phyloP scores from a whole-genome alignment of 1,140 invertebrate genomes.

The Orius insidiosus region DNA sequence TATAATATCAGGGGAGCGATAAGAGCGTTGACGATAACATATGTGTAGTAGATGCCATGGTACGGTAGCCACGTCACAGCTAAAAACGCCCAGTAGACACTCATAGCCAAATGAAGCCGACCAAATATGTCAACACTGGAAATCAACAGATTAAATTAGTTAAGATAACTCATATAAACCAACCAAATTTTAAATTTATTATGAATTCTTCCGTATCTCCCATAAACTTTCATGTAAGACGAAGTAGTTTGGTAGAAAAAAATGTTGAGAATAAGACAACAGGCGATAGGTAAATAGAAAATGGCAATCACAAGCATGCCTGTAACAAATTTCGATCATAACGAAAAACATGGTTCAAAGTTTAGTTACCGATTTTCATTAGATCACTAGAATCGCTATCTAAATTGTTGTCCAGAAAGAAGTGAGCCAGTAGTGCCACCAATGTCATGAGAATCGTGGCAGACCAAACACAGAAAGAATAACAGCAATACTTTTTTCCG shows the following conservation, averaged over 20 bases:
- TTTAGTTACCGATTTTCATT: neutral
- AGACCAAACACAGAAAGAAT: slow-evolving; percentile 62
- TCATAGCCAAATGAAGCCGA: slow-evolving; percentile 52
- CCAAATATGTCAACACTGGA: slow-evolving; percentile 61
- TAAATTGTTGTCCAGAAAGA: slow-evolving; percentile 41
- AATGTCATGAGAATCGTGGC: slow-evolving; percentile 45
- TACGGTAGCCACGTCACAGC: slow-evolving; percentile 51
- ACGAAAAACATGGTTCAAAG: slow-evolving; percentile 14
- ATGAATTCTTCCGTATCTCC: slow-evolving; percentile 64
- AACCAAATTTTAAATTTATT: slow-evolving; percentile 67
- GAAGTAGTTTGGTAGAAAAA: slow-evolving; percentile 61
- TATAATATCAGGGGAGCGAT: slow-evolving; percentile 54
- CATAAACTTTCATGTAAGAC: slow-evolving; percentile 58
- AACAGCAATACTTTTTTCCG: slow-evolving; percentile 68
- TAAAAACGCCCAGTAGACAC: slow-evolving; percentile 50
- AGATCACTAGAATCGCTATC: neutral
- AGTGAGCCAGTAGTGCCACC: slow-evolving; percentile 60
- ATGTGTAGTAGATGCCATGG: slow-evolving; percentile 47
- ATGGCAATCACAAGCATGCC: slow-evolving; percentile 63
- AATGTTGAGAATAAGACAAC: slow-evolving; percentile 54
- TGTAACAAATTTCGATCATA: slow-evolving; percentile 24
- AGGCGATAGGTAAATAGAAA: slow-evolving; percentile 59
- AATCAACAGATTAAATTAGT: neutral
- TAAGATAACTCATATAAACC: slow-evolving; percentile 15
- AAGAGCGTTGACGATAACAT: slow-evolving; percentile 53